These are phyloP conservation scores for Tonatia bakeri DNA, from an alignment of 2,113 vertebrate genomes.

Conservation along the genomic window DNA sequence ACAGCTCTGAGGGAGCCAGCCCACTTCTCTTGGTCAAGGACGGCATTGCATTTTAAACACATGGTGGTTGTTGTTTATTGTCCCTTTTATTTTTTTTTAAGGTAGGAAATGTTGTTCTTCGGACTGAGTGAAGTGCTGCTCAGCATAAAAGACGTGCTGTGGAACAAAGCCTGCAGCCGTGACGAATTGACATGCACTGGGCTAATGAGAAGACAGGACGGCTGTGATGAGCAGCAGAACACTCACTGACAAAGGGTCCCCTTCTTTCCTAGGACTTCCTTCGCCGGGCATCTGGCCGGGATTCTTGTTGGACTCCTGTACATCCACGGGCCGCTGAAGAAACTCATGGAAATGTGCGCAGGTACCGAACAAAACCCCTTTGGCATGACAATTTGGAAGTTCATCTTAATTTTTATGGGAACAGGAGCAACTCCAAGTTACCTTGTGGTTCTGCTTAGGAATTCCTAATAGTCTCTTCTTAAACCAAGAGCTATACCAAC, in stretches of 20 bases:
- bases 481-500: neutral
- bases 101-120: conserved; percentile 34
- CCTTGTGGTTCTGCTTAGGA: neutral
- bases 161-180: conserved; percentile 28
- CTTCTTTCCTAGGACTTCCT: conserved; percentile 86
- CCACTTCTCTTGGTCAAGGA: neutral
- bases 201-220: conserved; percentile 24
- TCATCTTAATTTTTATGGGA: neutral
- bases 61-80: neutral
- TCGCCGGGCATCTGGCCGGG: conserved; percentile 92
- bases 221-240: neutral
- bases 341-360: conserved; percentile 85
- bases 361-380: conserved; percentile 77
- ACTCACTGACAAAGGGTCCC: conserved; percentile 38
- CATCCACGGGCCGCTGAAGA: conserved; percentile 87
- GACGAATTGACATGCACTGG: neutral
- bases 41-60: neutral
- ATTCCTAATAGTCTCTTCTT: neutral
- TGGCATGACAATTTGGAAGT: neutral
- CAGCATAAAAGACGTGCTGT: neutral
- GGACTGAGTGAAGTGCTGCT: neutral
- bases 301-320: conserved; percentile 96
- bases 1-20: neutral
- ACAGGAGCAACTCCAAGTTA: neutral
- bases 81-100: neutral